Conservation (phyloP, 2,113 vertebrate species). For the Larimichthys polyactis region DNA sequence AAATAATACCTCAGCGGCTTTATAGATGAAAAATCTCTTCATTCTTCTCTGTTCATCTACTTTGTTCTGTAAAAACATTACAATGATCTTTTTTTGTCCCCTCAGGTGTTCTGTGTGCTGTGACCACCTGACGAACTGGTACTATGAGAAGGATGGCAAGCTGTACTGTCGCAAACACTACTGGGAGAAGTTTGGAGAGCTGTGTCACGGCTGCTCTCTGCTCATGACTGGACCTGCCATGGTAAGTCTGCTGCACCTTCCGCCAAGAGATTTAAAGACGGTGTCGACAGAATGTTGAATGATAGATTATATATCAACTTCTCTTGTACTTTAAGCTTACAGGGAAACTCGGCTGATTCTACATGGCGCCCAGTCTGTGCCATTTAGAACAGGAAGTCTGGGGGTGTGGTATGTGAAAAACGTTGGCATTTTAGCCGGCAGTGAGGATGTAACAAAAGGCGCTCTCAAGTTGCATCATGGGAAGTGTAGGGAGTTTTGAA, state of each 20-base stretch:
- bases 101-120: conserved; percentile 94
- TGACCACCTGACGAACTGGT: conserved; percentile 94
- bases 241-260: conserved; percentile 78
- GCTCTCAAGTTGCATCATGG: not conserved
- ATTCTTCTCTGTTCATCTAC: not conserved
- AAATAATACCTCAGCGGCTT: conserved; percentile 19
- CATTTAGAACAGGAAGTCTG: not conserved
- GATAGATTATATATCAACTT: no score
- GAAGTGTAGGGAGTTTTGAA: not conserved
- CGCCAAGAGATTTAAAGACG: not conserved
- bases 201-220: conserved; percentile 95
- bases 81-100: conserved; percentile 19
- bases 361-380: not conserved
- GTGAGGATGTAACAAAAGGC: not conserved
- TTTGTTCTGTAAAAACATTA: conserved; percentile 14
- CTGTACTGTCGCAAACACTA: conserved; percentile 96
- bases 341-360: not conserved
- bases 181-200: conserved; percentile 94
- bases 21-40: not conserved
- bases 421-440: not conserved
- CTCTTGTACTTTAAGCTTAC: not conserved
- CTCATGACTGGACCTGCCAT: conserved; percentile 97
- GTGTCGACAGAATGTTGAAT: not conserved
- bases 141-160: conserved; percentile 94
- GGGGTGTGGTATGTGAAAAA: not conserved